A percentile compares a stretch with the other conserved stretches of the same genome.
Conservation (phyloP, 1,140 invertebrate species). For the Hirudo medicinalis region DNA sequence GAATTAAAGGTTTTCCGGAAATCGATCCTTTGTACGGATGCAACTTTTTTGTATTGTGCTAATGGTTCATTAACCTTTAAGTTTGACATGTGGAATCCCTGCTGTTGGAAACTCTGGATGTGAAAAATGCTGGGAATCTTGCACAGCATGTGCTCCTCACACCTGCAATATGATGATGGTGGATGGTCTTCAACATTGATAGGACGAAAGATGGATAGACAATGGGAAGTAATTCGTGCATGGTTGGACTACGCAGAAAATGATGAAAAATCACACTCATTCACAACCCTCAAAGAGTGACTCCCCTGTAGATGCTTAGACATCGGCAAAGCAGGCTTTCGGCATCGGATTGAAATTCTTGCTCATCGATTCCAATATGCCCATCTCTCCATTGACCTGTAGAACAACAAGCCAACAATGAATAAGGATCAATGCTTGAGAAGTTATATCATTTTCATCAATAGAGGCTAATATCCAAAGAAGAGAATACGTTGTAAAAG, state of each 20-base stretch:
- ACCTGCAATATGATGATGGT: constrained; percentile 44
- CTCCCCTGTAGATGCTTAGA: constrained; percentile 74
- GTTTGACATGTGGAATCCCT: constrained; percentile 69
- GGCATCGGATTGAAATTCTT: constrained; percentile 91
- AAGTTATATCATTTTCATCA: constrained; percentile 15
- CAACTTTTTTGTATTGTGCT: neutral
- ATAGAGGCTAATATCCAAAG: constrained; percentile 36
- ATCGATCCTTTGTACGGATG: neutral
- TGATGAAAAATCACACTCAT: neutral
- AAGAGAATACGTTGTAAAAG: constrained; percentile 97
- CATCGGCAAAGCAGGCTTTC: constrained; percentile 94
- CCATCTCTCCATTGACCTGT: constrained; percentile 84
- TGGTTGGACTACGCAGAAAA: neutral
- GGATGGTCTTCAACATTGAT: neutral
- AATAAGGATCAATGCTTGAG: neutral
- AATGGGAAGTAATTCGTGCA: neutral
- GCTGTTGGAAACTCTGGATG: constrained; percentile 85
- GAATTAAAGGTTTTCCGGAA: neutral
- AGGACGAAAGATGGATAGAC: no score
- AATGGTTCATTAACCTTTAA: constrained; percentile 20
- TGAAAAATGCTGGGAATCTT: constrained; percentile 92
- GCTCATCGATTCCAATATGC: constrained; percentile 89
- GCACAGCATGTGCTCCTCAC: constrained; percentile 85
- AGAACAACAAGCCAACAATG: constrained; percentile 24
- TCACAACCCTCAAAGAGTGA: neutral